A percentile compares a stretch with the other conserved stretches of the same genome.
Conservation (phyloP, 2,797 vertebrate species). For the Esox masquinongy region DNA sequence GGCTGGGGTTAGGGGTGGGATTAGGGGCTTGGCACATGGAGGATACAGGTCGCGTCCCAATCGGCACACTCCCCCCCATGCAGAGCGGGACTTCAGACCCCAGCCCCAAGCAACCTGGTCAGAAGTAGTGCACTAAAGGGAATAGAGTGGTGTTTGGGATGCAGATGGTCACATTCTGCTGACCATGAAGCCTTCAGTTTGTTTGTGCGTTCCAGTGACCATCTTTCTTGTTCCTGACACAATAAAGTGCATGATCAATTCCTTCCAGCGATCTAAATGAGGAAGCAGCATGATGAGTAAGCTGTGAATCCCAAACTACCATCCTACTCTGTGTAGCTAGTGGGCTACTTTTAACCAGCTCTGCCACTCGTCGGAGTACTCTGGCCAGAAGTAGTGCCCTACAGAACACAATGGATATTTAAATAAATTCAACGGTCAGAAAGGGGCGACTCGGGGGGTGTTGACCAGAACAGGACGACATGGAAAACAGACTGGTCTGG, state of each 20-base stretch:
- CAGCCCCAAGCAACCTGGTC: too few relatives aligned
- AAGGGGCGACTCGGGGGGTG: too few relatives aligned
- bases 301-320: not conserved
- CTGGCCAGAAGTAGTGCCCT: not conserved
- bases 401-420: not conserved
- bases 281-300: conserved; percentile 29
- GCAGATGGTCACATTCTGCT: not conserved
- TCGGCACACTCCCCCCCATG: too few relatives aligned
- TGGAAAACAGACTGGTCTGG: conserved; percentile 36
- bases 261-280: conserved; percentile 1
- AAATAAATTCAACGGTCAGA: not conserved
- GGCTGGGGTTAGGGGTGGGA: too few relatives aligned
- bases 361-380: not conserved
- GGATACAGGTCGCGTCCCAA: too few relatives aligned
- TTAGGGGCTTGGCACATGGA: too few relatives aligned
- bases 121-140: not conserved
- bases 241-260: conserved; percentile 39
- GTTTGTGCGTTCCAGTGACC: conserved; percentile 8
- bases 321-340: not conserved
- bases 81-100: too few relatives aligned
- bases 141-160: not conserved
- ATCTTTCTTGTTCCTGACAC: conserved; percentile 28
- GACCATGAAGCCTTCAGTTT: conserved; percentile 11
- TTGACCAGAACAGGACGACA: not conserved
- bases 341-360: not conserved